Evolutionary conservation across 2,113 vertebrate species (phyloP).

Genomic region (Gallinago undulata): DNA sequence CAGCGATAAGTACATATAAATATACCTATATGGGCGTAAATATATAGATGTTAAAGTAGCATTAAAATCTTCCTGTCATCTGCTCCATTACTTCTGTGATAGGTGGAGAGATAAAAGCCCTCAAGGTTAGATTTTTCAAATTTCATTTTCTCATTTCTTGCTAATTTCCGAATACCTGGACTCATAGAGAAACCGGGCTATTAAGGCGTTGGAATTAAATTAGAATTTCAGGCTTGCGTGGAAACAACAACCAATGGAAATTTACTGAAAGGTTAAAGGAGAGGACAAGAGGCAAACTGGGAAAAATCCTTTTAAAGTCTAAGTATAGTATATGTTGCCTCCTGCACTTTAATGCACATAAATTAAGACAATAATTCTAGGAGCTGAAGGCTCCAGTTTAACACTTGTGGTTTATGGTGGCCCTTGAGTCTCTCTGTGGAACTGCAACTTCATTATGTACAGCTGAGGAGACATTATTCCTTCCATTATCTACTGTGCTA

Average conservation of each 20-base stretch:
- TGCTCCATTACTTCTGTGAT: not conserved
- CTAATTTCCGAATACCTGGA: not conserved
- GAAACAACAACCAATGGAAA: not conserved
- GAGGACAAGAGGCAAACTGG: slow-evolving; percentile 57
- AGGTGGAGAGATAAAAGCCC: not conserved
- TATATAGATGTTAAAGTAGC: slow-evolving; percentile 17
- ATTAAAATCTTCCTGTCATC: not conserved
- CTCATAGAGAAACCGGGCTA: not conserved
- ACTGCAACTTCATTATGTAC: slow-evolving; percentile 24
- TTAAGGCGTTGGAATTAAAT: not conserved
- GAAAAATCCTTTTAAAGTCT: slow-evolving; percentile 39
- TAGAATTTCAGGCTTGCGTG: not conserved
- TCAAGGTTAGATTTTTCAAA: slow-evolving; percentile 6
- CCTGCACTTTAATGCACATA: slow-evolving; percentile 32
- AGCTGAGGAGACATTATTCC: slow-evolving; percentile 26
- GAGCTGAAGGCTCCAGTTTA: slow-evolving; percentile 47
- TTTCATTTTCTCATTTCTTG: not conserved
- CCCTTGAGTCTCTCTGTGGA: slow-evolving; percentile 28
- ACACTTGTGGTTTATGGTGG: slow-evolving; percentile 42
- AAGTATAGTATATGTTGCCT: slow-evolving; percentile 1
- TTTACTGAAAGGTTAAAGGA: slow-evolving; percentile 26
- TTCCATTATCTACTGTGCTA: not conserved
- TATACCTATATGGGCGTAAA: not conserved
- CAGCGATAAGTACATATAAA: slow-evolving; percentile 15
- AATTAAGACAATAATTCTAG: slow-evolving; percentile 57